These are phyloP conservation scores for Laticauda colubrina DNA, from an alignment of 2,113 vertebrate genomes.

Conservation along the genomic window DNA sequence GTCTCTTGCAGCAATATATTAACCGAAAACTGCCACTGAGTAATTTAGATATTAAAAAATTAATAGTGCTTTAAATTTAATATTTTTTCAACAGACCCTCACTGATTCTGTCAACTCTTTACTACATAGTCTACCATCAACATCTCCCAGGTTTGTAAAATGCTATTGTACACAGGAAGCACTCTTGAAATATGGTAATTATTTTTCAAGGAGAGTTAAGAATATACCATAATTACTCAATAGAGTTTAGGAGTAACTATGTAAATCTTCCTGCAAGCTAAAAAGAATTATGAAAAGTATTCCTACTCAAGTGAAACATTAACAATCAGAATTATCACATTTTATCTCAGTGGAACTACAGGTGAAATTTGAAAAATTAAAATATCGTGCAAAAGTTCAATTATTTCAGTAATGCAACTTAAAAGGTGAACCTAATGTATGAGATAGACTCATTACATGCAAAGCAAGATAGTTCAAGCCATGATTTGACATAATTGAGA, in stretches of 20 bases:
- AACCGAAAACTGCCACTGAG: not conserved
- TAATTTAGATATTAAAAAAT: not conserved
- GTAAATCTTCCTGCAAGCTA: not conserved
- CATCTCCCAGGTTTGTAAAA: not conserved
- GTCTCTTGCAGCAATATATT: not conserved
- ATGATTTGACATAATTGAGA: too few species aligned
- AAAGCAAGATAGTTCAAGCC: too few species aligned
- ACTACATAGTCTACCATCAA: not conserved
- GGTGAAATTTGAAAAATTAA: too few species aligned
- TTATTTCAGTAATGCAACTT: too few species aligned
- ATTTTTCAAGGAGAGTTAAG: not conserved
- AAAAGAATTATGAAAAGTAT: not conserved
- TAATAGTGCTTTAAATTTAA: not conserved
- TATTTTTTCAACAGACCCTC: not conserved
- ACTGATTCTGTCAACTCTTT: not conserved
- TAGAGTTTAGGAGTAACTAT: not conserved
- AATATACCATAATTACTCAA: not conserved
- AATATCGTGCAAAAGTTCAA: too few species aligned
- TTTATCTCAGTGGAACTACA: not conserved
- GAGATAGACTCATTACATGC: too few species aligned
- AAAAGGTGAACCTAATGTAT: too few species aligned
- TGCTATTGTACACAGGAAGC: not conserved
- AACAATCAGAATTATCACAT: not conserved
- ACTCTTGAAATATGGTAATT: not conserved
- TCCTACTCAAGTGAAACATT: not conserved